A percentile compares a stretch with the other conserved stretches of the same genome.
Evolutionary conservation across 2,797 vertebrate genomes (phyloP).

Genomic region (Melanotaenia nigrans): DNA sequence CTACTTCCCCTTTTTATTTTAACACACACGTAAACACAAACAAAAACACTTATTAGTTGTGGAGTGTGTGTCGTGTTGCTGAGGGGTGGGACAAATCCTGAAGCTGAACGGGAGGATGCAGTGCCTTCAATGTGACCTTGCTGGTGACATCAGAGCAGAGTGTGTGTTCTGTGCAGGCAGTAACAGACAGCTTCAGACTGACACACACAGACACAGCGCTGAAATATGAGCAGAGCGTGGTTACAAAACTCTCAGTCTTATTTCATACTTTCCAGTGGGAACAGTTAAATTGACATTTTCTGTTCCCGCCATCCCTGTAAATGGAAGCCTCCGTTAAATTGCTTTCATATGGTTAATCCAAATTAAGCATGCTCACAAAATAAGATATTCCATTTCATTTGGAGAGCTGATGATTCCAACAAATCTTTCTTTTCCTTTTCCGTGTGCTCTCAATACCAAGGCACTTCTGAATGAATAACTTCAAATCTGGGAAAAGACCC

Average conservation of each 20-base stretch:
- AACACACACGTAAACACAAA: constrained; percentile 16
- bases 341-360: constrained; percentile 83
- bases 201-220: constrained; percentile 30
- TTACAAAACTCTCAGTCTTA: constrained; percentile 62
- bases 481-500: constrained; percentile 66
- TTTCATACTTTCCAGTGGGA: constrained; percentile 81
- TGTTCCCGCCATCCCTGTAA: constrained; percentile 69
- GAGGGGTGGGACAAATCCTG: constrained; percentile 40
- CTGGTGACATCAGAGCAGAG: constrained; percentile 64
- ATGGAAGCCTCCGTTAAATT: constrained; percentile 78
- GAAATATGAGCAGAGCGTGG: constrained; percentile 50
- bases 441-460: constrained; percentile 55
- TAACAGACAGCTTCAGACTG: constrained; percentile 33
- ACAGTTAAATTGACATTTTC: constrained; percentile 79
- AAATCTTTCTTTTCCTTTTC: constrained; percentile 71
- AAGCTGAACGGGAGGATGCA: constrained; percentile 57
- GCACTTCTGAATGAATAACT: constrained; percentile 71
- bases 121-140: constrained; percentile 76
- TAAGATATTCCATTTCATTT: constrained; percentile 80
- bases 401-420: constrained; percentile 74
- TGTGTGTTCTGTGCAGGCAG: constrained; percentile 25
- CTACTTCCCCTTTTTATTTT: constrained; percentile 15
- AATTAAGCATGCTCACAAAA: constrained; percentile 81
- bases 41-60: constrained; percentile 33
- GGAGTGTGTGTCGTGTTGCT: constrained; percentile 22